phyloP scores from a whole-genome alignment of 2,797 vertebrate genomes.

The Chelon labrosus region DNA sequence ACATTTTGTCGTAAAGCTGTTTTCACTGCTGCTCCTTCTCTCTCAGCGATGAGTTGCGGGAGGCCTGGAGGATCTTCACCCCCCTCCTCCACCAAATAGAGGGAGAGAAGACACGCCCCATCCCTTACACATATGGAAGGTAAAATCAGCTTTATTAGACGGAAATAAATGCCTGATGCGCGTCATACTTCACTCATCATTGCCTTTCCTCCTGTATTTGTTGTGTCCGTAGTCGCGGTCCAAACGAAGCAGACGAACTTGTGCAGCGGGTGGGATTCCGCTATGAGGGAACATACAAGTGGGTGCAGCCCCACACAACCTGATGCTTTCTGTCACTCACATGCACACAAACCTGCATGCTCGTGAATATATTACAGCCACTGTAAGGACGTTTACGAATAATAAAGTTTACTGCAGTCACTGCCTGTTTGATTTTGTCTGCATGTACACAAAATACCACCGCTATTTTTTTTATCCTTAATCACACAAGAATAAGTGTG shows the following conservation, averaged over 20 bases:
- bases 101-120: conserved; percentile 81
- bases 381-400: conserved; percentile 39
- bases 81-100: conserved; percentile 91
- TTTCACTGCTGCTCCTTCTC: conserved; percentile 9
- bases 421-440: conserved; percentile 42
- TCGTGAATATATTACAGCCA: not conserved
- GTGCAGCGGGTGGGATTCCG: conserved; percentile 90
- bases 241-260: conserved; percentile 88
- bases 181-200: not conserved
- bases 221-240: conserved; percentile 85
- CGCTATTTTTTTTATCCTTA: not conserved
- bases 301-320: conserved; percentile 88
- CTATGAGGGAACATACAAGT: conserved; percentile 94
- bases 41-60: conserved; percentile 89
- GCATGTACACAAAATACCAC: conserved; percentile 35
- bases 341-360: not conserved
- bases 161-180: not conserved
- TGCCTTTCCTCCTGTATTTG: not conserved
- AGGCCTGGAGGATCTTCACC: conserved; percentile 95
- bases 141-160: conserved; percentile 51
- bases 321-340: conserved; percentile 43
- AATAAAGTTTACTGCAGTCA: conserved; percentile 51
- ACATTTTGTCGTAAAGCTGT: not conserved
- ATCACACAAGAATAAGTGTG: conserved; percentile 27
- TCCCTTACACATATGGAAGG: conserved; percentile 91